A percentile compares a stretch with the other conserved stretches of the same genome.
Conservation (phyloP, 2,113 vertebrate genomes). For the Struthio camelus region DNA sequence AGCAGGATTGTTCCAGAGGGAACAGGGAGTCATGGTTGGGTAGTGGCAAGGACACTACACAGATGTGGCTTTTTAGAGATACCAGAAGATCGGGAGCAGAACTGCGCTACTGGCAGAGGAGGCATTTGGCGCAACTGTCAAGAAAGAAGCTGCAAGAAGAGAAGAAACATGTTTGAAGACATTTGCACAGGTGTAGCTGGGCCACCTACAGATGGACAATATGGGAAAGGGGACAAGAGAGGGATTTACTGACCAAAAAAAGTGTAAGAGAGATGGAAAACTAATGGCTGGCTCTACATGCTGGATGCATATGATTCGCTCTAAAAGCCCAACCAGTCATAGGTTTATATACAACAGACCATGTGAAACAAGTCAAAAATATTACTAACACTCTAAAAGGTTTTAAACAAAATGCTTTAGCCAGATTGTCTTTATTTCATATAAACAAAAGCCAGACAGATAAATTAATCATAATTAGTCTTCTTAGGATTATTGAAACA, state of each 20-base stretch:
- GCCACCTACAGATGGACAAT: background rate
- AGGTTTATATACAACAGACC: background rate
- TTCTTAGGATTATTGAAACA: background rate
- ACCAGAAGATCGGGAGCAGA: background rate
- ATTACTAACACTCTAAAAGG: background rate
- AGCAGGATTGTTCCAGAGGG: background rate
- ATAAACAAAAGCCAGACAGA: background rate
- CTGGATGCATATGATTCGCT: background rate
- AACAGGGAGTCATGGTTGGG: background rate
- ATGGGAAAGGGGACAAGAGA: background rate
- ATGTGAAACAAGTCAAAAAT: background rate
- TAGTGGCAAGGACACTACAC: background rate
- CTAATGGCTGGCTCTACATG: background rate
- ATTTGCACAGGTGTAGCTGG: background rate
- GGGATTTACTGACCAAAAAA: background rate
- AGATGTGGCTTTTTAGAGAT: fast-evolving
- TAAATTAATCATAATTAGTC: conserved; percentile 32
- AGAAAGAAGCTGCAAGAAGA: background rate
- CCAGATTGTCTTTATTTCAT: background rate
- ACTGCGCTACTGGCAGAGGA: background rate
- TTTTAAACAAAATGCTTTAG: background rate
- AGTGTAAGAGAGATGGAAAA: background rate
- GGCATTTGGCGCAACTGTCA: background rate
- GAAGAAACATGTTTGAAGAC: background rate
- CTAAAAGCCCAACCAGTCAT: background rate